Evolutionary conservation across 2,797 vertebrate genomes (phyloP).

Genomic region (Micropoecilia bifurca): DNA sequence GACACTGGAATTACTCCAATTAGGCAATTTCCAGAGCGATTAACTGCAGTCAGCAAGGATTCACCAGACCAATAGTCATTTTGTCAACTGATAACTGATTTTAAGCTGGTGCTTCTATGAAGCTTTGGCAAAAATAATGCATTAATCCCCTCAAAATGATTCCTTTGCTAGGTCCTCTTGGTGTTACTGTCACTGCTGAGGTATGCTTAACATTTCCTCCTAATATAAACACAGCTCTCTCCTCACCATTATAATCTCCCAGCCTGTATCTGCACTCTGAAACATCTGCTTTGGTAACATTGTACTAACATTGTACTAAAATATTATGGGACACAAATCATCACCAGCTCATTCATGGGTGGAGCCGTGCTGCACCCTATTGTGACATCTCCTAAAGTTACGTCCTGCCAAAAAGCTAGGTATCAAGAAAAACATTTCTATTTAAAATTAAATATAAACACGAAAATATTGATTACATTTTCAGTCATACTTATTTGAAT

Average conservation of each 20-base stretch:
- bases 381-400: background rate
- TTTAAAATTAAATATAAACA: background rate
- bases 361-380: background rate
- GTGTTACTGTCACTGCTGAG: constrained; percentile 60
- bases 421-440: background rate
- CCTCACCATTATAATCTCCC: constrained; percentile 44
- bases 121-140: background rate
- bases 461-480: background rate
- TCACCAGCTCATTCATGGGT: background rate
- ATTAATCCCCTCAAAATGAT: background rate
- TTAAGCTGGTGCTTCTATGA: background rate
- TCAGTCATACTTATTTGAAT: background rate
- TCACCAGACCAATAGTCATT: background rate
- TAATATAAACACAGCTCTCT: constrained; percentile 76
- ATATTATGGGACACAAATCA: constrained; percentile 1
- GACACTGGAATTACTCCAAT: background rate
- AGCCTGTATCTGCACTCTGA: constrained; percentile 17
- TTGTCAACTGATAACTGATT: background rate
- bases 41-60: background rate
- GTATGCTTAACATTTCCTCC: constrained; percentile 78
- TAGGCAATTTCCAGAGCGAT: background rate
- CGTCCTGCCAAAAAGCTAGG: background rate
- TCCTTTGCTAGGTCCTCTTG: constrained; percentile 35
- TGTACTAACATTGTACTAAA: constrained; percentile 20
- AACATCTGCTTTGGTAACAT: constrained; percentile 20